Base-by-base conservation (phyloP, 2,113 vertebrate species). In the Forbesichthys agassizii region DNA sequence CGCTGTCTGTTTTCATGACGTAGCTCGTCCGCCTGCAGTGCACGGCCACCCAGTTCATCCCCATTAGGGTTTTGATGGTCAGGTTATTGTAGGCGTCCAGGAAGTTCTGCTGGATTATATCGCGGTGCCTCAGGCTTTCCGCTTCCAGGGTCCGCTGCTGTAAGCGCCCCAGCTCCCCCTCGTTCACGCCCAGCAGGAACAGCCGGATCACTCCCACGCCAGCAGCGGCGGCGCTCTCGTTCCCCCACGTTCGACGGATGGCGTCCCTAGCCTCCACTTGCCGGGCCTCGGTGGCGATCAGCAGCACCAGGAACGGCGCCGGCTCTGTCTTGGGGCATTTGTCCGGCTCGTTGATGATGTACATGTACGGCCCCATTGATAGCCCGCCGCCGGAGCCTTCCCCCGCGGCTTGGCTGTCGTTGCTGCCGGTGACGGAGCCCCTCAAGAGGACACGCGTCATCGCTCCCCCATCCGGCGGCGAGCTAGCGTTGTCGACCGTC, bases 1-100 rank as follows among this genome's bases (percentile, higher is more conserved):
- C 98, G 0, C 95, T 96, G 91, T 99, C 98, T 0, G 96, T 98
- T 91, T 99, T 99, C 97, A 99, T 99, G 65, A 98, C 95, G 0
- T 99, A 99, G 0, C 90, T 91, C 69, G 92, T 92, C 0, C 55
- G 80, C 1, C 96, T 94, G 71, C 98, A 99, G 70, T 96, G 91
- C 8, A 88, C 90, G 9, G 95, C 94, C 57, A 99, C 96, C 98
- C 98, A 99, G 84, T 98, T 96, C 94, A 98, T 96, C 64, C 97
- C 98, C 98, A 99, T 99, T 49, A 99, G 80, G 3, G 97, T 99
- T 88, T 99, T 99, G 65, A 95, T 93, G 14, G 98, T 99, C 76
- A 99, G 88, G 78, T 99, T 99, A 54, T 98, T 95, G 74, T 99
- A 99, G 0, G 95, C 94, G 54, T 99, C 98, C 53, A 94, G 64